phyloP scores from a whole-genome alignment of 2,888 invertebrate species.

The Onthophagus sagittarius region DNA sequence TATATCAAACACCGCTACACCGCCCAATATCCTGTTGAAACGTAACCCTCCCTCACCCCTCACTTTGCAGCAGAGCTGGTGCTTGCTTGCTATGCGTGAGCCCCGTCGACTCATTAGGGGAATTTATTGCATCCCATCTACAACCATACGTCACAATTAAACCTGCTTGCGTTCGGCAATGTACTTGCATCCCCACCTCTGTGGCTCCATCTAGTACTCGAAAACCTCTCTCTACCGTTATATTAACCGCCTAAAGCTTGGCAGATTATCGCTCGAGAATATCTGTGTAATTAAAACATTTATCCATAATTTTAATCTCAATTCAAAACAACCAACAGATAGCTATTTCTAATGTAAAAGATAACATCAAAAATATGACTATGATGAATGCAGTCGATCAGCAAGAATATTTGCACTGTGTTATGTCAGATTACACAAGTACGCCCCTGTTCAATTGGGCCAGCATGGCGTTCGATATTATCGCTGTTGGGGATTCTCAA shows the following conservation, averaged over 20 bases:
- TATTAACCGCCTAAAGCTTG: not conserved
- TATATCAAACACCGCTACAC: not conserved
- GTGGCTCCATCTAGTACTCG: not conserved
- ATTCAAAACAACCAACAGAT: too few species aligned
- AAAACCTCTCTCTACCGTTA: not conserved
- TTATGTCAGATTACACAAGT: not conserved
- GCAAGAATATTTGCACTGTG: not conserved
- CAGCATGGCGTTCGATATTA: not conserved
- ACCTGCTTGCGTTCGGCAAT: not conserved
- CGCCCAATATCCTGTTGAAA: not conserved
- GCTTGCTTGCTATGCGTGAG: slow-evolving; percentile 7
- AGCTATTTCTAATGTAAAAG: too few species aligned
- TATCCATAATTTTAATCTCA: not conserved
- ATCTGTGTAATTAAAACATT: slow-evolving; percentile 10
- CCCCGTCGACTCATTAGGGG: slow-evolving; percentile 9
- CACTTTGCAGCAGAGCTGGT: not conserved
- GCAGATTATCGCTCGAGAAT: slow-evolving; percentile 6
- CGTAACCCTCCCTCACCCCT: not conserved
- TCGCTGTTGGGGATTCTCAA: not conserved
- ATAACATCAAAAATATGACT: not conserved
- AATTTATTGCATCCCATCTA: slow-evolving; percentile 3
- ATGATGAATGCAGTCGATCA: not conserved
- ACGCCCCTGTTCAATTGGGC: not conserved
- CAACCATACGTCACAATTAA: slow-evolving; percentile 12
- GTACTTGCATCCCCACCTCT: not conserved